Evolutionary conservation across 2,888 invertebrate species (phyloP).

Genomic region (Mesodorylaimus sp.): DNA sequence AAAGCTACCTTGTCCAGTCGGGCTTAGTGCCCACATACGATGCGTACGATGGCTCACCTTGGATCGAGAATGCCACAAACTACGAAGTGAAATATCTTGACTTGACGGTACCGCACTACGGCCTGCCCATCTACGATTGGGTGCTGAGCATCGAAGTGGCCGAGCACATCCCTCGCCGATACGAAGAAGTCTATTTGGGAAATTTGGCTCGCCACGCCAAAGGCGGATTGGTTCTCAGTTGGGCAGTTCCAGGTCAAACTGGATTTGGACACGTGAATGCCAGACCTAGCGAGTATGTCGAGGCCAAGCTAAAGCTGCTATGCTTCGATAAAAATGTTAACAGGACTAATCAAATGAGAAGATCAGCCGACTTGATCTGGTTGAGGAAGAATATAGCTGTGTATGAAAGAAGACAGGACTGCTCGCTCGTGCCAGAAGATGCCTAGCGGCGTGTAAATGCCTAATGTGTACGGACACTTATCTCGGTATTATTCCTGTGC

Average conservation of each 20-base stretch:
- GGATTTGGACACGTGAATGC: constrained; percentile 7
- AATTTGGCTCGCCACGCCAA: constrained; percentile 11
- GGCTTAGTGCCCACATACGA: constrained; percentile 1
- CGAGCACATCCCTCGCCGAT: constrained; percentile 12
- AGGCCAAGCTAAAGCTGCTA: background rate
- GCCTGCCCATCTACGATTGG: constrained; percentile 11
- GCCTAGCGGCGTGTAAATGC: too few relatives aligned
- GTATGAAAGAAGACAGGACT: background rate
- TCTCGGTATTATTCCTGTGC: too few relatives aligned
- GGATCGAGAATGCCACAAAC: constrained; percentile 5
- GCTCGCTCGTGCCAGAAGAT: background rate
- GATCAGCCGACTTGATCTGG: background rate
- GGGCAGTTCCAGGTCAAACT: constrained; percentile 11
- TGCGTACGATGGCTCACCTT: constrained; percentile 8
- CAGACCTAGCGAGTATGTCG: background rate
- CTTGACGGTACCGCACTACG: constrained; percentile 11
- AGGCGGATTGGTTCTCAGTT: constrained; percentile 11
- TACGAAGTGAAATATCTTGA: constrained; percentile 9
- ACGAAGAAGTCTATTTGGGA: constrained; percentile 9
- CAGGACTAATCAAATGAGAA: background rate
- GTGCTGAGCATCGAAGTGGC: constrained; percentile 13
- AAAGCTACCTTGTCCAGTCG: background rate
- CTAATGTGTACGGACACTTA: too few relatives aligned
- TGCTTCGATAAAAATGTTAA: background rate
- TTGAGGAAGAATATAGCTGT: background rate